Evolutionary conservation across 1,140 invertebrate genomes (phyloP).

Genomic region (Papilio polytes): DNA sequence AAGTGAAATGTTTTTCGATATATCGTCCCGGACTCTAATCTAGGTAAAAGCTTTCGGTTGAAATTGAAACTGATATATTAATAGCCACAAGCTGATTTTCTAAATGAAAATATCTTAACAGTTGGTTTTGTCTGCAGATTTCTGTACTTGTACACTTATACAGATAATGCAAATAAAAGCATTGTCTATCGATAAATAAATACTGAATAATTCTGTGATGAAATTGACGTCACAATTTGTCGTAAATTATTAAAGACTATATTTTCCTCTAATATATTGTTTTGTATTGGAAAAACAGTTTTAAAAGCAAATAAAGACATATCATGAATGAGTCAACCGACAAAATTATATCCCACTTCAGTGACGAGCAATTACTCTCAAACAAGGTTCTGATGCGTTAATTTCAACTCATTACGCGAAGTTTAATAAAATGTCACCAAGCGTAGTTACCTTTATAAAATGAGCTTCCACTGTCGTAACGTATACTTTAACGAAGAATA

Average conservation of each 20-base stretch:
- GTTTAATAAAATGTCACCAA: conserved; percentile 7
- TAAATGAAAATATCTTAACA: not conserved
- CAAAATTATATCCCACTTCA: not conserved
- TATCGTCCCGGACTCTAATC: conserved; percentile 67
- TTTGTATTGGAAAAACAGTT: not conserved
- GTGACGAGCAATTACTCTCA: conserved; percentile 1
- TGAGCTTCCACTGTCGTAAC: no score
- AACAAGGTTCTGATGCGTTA: not conserved
- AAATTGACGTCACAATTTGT: no score
- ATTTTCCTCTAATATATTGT: not conserved
- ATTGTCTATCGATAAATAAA: no score
- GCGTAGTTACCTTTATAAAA: not conserved
- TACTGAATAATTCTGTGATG: no score
- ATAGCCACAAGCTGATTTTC: conserved; percentile 42
- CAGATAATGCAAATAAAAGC: no score
- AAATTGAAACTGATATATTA: conserved; percentile 51
- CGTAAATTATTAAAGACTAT: no score
- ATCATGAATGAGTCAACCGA: not conserved
- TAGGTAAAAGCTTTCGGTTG: conserved; percentile 53
- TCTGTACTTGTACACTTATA: no score
- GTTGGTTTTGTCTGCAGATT: no score
- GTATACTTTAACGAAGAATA: no score
- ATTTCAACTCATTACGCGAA: not conserved
- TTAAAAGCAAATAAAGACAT: not conserved
- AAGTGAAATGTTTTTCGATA: conserved; percentile 75